Base-by-base conservation (phyloP, 2,113 vertebrate genomes). In the Pseudorectes ferrugineus region DNA sequence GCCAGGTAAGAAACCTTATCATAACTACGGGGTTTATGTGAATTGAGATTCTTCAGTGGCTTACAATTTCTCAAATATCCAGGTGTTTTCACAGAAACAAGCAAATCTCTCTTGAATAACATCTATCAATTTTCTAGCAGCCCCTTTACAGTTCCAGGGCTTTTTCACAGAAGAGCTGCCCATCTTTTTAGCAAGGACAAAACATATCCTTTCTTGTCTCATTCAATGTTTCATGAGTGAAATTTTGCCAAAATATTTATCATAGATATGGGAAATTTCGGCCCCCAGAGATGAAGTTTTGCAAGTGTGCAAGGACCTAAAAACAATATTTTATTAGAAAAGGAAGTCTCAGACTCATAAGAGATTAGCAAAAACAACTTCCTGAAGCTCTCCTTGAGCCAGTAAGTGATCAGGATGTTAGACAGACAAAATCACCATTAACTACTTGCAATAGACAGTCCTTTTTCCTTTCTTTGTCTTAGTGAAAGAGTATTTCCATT, bases 171-270 rank as follows among this genome's bases (percentile, higher is more conserved):
- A 54, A 54, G 16, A 71, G 2, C 7, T 61, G 25, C 11, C 4
- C 9, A 19, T 52, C 18, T 54, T 74, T 79, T 58, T 33, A 86
- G 25, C 6, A 67, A 73, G 9, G 22, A 2, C 5, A 80, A 76
- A 86, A n/a, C 4, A 28, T 20, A n/a, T 19, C 6, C 42, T 62
- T 73, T 38, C 8, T 48, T 62, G 6, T 46, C 7, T 77, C 16
- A 48, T 24, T 88, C 42, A 48, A 11, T 57, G 11, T 58, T 48
- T 58, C 10, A 17, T 38, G 16, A 24, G 3, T 38, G 14, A 86
- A 76, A 76, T 45, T 83, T 84, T 89, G 12, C 8, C 16, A 74
- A 92, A 74, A 42, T 77, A 58, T 49, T 89, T 73, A 42, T 66
- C 22, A 62, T 1, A 52, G 17, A 15, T 43, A 59, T 17, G 16